phyloP scores from a whole-genome alignment of 1,140 invertebrate genomes.

The Nasonia vitripennis region DNA sequence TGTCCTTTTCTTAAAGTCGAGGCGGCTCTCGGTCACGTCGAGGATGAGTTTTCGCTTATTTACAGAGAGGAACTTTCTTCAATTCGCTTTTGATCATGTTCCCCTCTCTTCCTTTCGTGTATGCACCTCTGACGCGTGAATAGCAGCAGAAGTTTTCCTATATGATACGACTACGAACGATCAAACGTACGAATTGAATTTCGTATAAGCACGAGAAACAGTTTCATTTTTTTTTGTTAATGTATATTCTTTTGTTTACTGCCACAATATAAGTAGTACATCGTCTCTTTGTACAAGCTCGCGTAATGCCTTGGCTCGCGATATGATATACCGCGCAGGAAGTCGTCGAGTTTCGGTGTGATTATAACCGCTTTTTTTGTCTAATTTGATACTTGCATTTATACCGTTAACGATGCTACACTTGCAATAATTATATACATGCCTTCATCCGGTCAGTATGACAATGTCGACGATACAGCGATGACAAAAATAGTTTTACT shows the following conservation, averaged over 20 bases:
- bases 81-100: neutral
- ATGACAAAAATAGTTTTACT: conserved; percentile 31
- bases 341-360: neutral
- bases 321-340: neutral
- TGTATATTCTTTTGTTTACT: neutral
- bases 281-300: conserved; percentile 26
- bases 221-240: neutral
- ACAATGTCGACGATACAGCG: conserved; percentile 13
- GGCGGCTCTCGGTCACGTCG: neutral
- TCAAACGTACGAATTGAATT: conserved; percentile 21
- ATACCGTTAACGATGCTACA: conserved; percentile 5
- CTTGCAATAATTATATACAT: conserved; percentile 39
- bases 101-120: neutral
- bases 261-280: conserved; percentile 13
- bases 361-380: neutral
- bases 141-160: neutral
- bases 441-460: conserved; percentile 17
- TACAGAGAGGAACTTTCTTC: conserved; percentile 31
- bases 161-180: conserved; percentile 39
- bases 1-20: neutral
- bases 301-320: neutral
- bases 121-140: neutral
- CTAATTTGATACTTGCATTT: conserved; percentile 15
- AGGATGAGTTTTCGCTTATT: conserved; percentile 18
- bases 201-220: conserved; percentile 16